These are phyloP conservation scores for Pinna nobilis DNA, from an alignment of 1,140 invertebrate species.

Conservation along the genomic window DNA sequence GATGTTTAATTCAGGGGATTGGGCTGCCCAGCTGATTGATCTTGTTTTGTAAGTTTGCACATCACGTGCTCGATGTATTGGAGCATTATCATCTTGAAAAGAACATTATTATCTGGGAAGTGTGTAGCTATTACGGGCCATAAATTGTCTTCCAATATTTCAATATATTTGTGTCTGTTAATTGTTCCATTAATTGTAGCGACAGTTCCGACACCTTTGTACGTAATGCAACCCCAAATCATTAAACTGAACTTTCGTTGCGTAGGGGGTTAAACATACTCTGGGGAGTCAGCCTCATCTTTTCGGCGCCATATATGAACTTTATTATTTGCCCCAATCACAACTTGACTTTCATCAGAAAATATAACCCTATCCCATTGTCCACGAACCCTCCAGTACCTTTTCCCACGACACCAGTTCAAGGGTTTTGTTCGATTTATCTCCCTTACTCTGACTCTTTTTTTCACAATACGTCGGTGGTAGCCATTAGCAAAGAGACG, in stretches of 20 bases:
- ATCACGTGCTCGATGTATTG: neutral
- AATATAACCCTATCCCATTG: conserved; percentile 7
- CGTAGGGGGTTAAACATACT: conserved; percentile 1
- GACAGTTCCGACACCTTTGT: neutral
- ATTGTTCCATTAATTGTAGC: conserved; percentile 1
- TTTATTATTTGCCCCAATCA: conserved; percentile 9
- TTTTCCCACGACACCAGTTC: neutral
- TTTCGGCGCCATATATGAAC: too few species aligned
- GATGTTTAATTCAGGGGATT: conserved; percentile 2
- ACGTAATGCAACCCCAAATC: conserved; percentile 1
- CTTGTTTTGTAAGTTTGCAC: conserved; percentile 8
- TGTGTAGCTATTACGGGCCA: conserved; percentile 8
- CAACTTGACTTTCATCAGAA: conserved; percentile 26
- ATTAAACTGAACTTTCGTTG: neutral
- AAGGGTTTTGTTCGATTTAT: neutral
- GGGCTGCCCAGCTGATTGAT: neutral
- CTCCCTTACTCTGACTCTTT: too few species aligned
- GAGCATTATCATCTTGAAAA: conserved; percentile 17
- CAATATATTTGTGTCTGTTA: conserved; percentile 7
- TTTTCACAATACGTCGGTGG: too few species aligned
- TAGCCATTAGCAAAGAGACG: too few species aligned
- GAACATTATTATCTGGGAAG: neutral
- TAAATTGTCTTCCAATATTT: neutral
- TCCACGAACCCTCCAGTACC: neutral
- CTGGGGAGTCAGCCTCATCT: conserved; percentile 8